Evolutionary conservation across 1,140 invertebrate species (phyloP).

Genomic region (Pachyrhynchus sulphureomaculatus): DNA sequence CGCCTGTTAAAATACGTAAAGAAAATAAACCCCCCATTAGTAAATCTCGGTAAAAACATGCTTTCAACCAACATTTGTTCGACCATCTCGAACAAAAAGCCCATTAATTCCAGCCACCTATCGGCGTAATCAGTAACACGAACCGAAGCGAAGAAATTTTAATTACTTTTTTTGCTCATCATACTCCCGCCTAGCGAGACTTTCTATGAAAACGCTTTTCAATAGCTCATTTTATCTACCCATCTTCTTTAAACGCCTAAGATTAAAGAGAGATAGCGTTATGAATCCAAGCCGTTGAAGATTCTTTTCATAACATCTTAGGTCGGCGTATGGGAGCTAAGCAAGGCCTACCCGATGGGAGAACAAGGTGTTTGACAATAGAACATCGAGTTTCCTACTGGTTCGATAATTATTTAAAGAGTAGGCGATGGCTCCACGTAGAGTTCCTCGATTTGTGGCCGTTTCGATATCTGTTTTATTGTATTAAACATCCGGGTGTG

Average conservation of each 20-base stretch:
- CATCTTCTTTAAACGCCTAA: background rate
- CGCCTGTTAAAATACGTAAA: too few species aligned
- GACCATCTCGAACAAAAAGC: too few species aligned
- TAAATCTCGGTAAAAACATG: too few species aligned
- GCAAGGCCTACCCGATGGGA: slow-evolving; percentile 30
- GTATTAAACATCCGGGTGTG: too few species aligned
- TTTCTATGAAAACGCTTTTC: slow-evolving; percentile 3
- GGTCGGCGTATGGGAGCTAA: slow-evolving; percentile 14
- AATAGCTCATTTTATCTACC: background rate
- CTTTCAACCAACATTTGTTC: too few species aligned
- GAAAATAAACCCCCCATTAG: too few species aligned
- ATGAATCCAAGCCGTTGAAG: too few species aligned
- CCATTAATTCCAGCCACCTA: background rate
- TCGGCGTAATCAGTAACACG: slow-evolving; percentile 20
- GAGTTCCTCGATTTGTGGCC: slow-evolving; percentile 3
- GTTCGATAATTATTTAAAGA: slow-evolving; percentile 33
- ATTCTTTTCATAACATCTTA: background rate
- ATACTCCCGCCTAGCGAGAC: background rate
- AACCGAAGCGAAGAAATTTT: slow-evolving; percentile 22
- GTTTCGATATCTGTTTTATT: too few species aligned
- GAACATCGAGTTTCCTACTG: slow-evolving; percentile 36
- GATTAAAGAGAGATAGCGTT: too few species aligned
- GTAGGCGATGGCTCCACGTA: slow-evolving; percentile 24
- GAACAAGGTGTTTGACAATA: slow-evolving; percentile 36
- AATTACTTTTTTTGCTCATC: slow-evolving; percentile 19